A percentile compares a stretch with the other conserved stretches of the same genome.
Conservation (phyloP, 2,797 vertebrate species). For the Erithacus rubecula region DNA sequence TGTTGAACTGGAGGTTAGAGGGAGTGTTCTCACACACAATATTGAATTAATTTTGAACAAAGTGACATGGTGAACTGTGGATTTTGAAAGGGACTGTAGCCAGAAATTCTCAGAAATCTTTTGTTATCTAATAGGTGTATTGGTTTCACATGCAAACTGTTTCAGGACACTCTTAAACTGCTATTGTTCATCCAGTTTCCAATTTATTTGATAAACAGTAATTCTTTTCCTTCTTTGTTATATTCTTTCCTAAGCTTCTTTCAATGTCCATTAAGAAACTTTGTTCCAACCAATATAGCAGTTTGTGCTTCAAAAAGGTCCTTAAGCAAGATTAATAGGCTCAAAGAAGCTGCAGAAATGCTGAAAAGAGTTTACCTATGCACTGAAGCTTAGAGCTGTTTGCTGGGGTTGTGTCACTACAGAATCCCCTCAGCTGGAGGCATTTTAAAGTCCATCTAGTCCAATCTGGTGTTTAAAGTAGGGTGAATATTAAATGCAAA, state of each 20-base stretch:
- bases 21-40: fast-evolving
- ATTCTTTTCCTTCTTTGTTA: background rate
- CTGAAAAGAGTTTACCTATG: background rate
- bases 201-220: background rate
- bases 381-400: background rate
- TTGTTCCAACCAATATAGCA: background rate
- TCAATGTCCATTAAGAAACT: background rate
- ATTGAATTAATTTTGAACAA: background rate
- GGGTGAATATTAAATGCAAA: background rate
- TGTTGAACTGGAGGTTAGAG: background rate
- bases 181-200: background rate
- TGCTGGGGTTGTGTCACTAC: fast-evolving
- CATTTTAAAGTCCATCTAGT: background rate
- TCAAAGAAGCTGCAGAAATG: background rate
- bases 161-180: background rate
- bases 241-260: background rate
- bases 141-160: background rate
- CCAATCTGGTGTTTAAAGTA: background rate
- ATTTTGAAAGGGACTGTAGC: background rate
- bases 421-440: background rate
- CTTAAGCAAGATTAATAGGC: background rate
- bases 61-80: background rate
- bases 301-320: background rate
- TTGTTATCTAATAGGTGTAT: background rate
- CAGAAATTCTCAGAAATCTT: background rate